Conservation (phyloP, 1,140 invertebrate genomes). For the Drosophila hydei region DNA sequence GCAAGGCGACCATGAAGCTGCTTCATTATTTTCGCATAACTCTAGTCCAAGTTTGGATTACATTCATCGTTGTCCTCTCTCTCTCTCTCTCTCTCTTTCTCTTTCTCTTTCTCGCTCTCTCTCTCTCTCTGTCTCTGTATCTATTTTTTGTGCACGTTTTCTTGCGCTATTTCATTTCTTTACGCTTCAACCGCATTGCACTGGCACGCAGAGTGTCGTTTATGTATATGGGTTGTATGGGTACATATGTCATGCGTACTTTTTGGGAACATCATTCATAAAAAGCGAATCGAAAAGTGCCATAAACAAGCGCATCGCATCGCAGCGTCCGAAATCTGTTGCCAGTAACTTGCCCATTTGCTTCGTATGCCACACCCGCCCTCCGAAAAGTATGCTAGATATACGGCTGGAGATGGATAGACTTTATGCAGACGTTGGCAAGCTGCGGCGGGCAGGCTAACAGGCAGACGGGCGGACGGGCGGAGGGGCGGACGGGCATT, state of each 20-base stretch:
- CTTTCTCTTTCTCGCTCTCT: no score
- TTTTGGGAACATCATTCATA: constrained; percentile 14
- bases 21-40: constrained; percentile 69
- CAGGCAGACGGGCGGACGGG: no score
- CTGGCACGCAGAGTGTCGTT: constrained; percentile 13
- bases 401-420: constrained; percentile 47
- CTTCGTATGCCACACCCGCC: background rate
- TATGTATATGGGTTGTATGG: background rate
- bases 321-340: constrained; percentile 31
- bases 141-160: constrained; percentile 16
- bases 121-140: background rate
- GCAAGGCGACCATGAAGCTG: constrained; percentile 18
- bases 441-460: background rate
- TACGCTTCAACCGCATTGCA: constrained; percentile 4
- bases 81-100: no score
- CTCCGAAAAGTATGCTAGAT: constrained; percentile 21
- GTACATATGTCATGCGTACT: constrained; percentile 14
- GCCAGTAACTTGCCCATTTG: constrained; percentile 18
- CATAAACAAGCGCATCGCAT: constrained; percentile 23
- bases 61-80: constrained; percentile 2
- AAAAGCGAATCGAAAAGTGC: constrained; percentile 19
- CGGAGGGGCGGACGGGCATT: no score
- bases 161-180: constrained; percentile 25
- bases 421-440: constrained; percentile 33
- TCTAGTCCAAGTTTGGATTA: constrained; percentile 3